Base-by-base conservation (phyloP, 23 tunicate genomes). In the Phallusia fumigata region DNA sequence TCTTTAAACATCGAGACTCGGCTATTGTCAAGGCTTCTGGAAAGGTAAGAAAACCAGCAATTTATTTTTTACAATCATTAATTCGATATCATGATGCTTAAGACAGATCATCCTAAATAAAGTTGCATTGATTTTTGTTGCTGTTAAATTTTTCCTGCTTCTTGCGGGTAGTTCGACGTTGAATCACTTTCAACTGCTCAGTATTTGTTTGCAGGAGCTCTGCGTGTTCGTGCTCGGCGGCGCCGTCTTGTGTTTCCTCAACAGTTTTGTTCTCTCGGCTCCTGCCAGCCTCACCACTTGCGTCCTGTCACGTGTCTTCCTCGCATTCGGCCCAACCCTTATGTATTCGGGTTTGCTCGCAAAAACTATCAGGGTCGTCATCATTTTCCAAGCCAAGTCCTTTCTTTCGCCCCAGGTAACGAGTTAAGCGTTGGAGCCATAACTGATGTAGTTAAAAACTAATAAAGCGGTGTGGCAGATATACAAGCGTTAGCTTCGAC, bases 11-110 rank as follows among this genome's bases (percentile, higher is more conserved):
- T 30, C 36, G 88, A 0, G 84, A 88, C 11, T 77, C 93, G 19
- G 80, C 93, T 0, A 88, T 88, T 35, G 93, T 88, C 10, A 88
- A 88, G 79, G 93, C 93, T 33, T 88, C 93, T 5, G 93, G 93
- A 32, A 83, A 79, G 80, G 93, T 88, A 64, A 80, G 76, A n/a
- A n/a, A n/a, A n/a, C n/a, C n/a, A n/a, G n/a, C n/a, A n/a, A n/a
- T n/a, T n/a, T n/a, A n/a, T n/a, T n/a, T n/a, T n/a, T n/a, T n/a
- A n/a, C n/a, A n/a, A n/a, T n/a, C n/a, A n/a, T n/a, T n/a, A n/a
- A n/a, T n/a, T n/a, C n/a, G n/a, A n/a, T n/a, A n/a, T n/a, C n/a
- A n/a, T n/a, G n/a, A n/a, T n/a, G n/a, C n/a, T n/a, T n/a, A n/a
- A n/a, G n/a, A n/a, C n/a, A n/a, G n/a, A n/a, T n/a, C n/a, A n/a